Evolutionary conservation across 1,140 invertebrate genomes (phyloP), one percentile per base, ranked within the genome.

Genomic region (Polypedilum pembai): DNA sequence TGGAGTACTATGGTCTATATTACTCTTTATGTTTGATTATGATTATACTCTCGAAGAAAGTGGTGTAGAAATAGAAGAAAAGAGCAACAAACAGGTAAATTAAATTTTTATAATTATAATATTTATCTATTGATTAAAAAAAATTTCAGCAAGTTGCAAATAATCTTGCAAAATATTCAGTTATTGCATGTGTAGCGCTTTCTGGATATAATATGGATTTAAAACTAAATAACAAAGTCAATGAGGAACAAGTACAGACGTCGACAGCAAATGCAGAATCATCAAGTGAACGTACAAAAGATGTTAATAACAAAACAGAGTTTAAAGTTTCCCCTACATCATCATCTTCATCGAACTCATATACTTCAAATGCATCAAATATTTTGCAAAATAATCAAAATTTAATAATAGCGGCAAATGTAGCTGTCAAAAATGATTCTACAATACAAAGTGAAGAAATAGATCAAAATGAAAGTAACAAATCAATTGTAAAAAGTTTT

Each of bases 21-120:
- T 99, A 73, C 86, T 92, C 0, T 94, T 94, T 78, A 89, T 96
- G 79, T 98, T 99, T 82, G 90, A 91, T 69, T 99, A 98, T 81
- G 98, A 99, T 85, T 99, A 93, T 82, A 99, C 98, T 0, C 84
- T 99, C 75, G 94, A 98, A 75, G 98, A 99, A 85, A 94, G 96
- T 74, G 97, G 96, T 0, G 92, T 98, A 15, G 91, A 95, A 80
- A 86, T 90, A 75, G 89, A 86, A 77, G 90, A 93, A 80, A 90
- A 92, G 40, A 88, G 90, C 5, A 98, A 98, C 82, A 87, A 92
- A 81, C 91, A 92, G 86, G 89, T 90, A 77, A 79, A 76, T 17
- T 73, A 33, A n/a, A n/a, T n/a, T n/a, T n/a, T n/a, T n/a, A n/a
- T n/a, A n/a, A n/a, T n/a, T n/a, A n/a, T n/a, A n/a, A 33, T 33